These are phyloP conservation scores for Oasisia sp. DNA, from an alignment of 2,888 invertebrate genomes.

Conservation along the genomic window DNA sequence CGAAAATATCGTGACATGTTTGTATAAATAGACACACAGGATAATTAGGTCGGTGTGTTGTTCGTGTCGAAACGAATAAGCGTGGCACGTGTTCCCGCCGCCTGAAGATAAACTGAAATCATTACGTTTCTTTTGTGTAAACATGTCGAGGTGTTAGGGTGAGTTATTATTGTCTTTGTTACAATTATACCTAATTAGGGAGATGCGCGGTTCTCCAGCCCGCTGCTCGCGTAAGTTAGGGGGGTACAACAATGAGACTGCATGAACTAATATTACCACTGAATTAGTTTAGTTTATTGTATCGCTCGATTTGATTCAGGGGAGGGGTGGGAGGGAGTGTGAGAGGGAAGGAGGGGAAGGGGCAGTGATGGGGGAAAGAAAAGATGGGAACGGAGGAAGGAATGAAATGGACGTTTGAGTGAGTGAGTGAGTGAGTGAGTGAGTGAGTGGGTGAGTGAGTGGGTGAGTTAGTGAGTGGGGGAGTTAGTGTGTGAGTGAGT, in stretches of 20 bases:
- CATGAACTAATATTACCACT: neutral
- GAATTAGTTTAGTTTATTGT: no score
- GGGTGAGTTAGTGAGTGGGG: no score
- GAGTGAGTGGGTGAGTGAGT: no score
- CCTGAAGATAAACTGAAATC: neutral
- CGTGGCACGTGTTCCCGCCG: neutral
- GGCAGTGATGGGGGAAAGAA: no score
- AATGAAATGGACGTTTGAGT: no score
- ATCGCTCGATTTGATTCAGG: no score
- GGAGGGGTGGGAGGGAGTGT: no score
- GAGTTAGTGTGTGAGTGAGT: no score
- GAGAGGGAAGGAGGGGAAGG: no score
- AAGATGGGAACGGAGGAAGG: no score
- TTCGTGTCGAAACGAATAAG: neutral
- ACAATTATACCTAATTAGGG: neutral
- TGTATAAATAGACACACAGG: neutral
- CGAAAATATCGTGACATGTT: neutral
- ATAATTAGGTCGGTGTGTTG: neutral
- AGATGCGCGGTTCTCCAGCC: neutral
- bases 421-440: neutral
- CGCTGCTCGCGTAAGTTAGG: neutral
- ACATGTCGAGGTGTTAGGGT: neutral
- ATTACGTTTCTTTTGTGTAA: neutral
- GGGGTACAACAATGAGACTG: neutral
- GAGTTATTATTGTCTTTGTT: neutral